Percentiles rank a stretch among this genome's conserved stretches.
Evolutionary conservation across 2,888 invertebrate genomes (phyloP).

Genomic region (Dione vanillae): DNA sequence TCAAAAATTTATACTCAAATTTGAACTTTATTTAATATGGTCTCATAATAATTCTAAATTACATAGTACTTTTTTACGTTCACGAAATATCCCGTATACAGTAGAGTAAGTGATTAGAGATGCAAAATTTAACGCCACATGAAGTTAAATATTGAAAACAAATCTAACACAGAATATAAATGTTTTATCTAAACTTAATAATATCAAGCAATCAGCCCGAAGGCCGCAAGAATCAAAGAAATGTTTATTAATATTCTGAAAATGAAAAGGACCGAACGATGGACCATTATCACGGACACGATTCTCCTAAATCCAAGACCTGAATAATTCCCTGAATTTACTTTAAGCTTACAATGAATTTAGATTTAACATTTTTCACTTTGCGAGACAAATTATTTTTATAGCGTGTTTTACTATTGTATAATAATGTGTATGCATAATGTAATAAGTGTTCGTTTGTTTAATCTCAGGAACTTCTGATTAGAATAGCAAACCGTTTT

Average conservation of each 20-base stretch:
- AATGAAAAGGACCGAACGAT: slow-evolving; percentile 56
- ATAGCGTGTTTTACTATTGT: no score
- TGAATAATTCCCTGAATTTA: slow-evolving; percentile 17
- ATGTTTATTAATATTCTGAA: slow-evolving; percentile 57
- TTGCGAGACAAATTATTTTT: neutral
- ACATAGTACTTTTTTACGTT: no score
- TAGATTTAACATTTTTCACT: slow-evolving; percentile 7
- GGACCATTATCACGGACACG: slow-evolving; percentile 51
- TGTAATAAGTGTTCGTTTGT: no score
- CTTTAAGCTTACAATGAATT: slow-evolving; percentile 14
- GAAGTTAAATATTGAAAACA: neutral
- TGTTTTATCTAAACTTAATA: slow-evolving; percentile 2
- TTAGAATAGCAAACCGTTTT: no score
- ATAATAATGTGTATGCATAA: no score
- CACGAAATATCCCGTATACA: no score
- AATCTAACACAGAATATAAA: neutral
- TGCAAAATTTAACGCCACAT: neutral
- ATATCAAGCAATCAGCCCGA: slow-evolving; percentile 21
- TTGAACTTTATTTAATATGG: no score
- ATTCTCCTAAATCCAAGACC: slow-evolving; percentile 39
- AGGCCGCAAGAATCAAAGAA: slow-evolving; percentile 5
- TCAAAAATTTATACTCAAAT: no score
- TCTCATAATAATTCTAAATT: no score
- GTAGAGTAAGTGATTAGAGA: no score
- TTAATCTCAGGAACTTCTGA: no score